phyloP scores from a whole-genome alignment of 2,797 vertebrate genomes.

The Neostethus bicornis region DNA sequence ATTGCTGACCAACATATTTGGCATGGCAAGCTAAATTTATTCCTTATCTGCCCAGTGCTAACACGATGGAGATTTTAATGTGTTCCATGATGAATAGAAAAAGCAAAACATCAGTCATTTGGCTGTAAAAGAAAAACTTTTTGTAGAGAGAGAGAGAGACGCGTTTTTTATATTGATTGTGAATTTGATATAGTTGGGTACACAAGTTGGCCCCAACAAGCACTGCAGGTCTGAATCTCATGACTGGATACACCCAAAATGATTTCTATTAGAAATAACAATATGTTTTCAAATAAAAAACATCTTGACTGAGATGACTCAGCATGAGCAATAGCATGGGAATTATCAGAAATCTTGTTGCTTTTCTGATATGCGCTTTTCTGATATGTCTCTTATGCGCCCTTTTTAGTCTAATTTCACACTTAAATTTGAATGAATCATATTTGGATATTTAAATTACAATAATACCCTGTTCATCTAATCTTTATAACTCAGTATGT shows the following conservation, averaged over 20 bases:
- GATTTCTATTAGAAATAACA: constrained; percentile 60
- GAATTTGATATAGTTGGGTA: constrained; percentile 63
- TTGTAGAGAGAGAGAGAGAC: constrained; percentile 45
- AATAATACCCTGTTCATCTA: constrained; percentile 2
- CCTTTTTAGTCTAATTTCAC: not conserved
- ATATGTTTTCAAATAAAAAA: constrained; percentile 51
- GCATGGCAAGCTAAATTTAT: constrained; percentile 50
- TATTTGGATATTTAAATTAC: constrained; percentile 1
- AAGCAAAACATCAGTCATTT: constrained; percentile 53
- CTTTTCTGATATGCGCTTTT: constrained; percentile 1
- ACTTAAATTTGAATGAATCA: not conserved
- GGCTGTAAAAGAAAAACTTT: constrained; percentile 40
- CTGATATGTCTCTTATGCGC: too few relatives aligned
- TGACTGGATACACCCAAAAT: constrained; percentile 46
- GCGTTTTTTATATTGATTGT: constrained; percentile 50
- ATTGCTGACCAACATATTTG: constrained; percentile 14
- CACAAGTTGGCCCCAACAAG: constrained; percentile 56
- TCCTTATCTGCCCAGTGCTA: constrained; percentile 45
- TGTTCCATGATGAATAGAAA: constrained; percentile 43
- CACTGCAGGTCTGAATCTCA: constrained; percentile 54
- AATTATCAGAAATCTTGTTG: not conserved
- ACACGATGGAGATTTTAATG: constrained; percentile 47
- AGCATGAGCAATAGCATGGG: constrained; percentile 13
- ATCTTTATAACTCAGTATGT: not conserved
- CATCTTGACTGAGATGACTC: constrained; percentile 35